Base-by-base conservation (phyloP, 1,140 invertebrate genomes). In the Drosophila takahashii region DNA sequence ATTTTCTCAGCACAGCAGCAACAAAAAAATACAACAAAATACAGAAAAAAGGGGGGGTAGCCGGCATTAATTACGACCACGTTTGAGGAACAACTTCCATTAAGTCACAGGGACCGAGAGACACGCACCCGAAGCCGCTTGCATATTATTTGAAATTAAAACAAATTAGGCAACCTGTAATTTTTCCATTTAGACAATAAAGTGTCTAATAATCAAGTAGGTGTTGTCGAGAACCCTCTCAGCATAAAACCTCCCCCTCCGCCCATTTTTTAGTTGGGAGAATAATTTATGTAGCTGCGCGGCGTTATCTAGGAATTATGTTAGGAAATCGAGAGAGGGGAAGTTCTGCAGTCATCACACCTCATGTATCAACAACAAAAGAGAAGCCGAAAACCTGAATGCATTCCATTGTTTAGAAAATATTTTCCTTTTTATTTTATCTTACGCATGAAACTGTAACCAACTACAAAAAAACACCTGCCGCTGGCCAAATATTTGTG, bases 111-210 rank as follows among this genome's bases (percentile, higher is more conserved):
- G 7, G 41, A 58, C 36, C 32, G 42, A 42, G 56, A 62, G 41
- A 53, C 64, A 71, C 58, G 47, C 64, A 75, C 47, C 48, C 76
- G 78, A 66, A 67, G 36, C 36, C 36, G 48, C 84, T 71, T 89
- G 84, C 83, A 87, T 87, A 83, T 87, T 83, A 79, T 87, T 87
- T 83, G 69, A 90, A 90, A 90, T 89, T 89, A 89, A 89, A 89
- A 89, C 83, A 90, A 90, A 90, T 90, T 90, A 90, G 87, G 70
- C 73, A 90, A 83, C 77, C 78, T 91, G 81, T 89, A 90, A 90
- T 86, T 84, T 89, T 89, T 76, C 54, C 72, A 90, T 90, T 87
- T 87, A 83, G 79, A 77, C 77, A 81, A 83, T 89, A 77, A 89
- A 87, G 79, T 89, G 84, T 89, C 80, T 87, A 83, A 84, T 90